A percentile compares a stretch with the other conserved stretches of the same genome.
These are phyloP conservation scores for Liopterus haemorrhoidalis DNA, from an alignment of 2,888 invertebrate species.

Conservation along the genomic window DNA sequence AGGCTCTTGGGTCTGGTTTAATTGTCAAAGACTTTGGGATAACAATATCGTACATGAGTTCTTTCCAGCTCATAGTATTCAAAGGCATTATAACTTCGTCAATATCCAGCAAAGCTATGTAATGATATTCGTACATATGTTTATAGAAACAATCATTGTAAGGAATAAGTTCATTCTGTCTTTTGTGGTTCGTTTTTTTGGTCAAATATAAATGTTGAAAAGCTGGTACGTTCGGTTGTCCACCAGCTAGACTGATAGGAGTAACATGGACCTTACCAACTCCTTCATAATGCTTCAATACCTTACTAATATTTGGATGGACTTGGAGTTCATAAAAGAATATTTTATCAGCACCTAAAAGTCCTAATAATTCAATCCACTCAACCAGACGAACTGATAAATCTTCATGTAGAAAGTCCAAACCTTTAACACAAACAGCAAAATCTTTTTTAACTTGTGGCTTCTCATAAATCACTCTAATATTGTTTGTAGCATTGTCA, in stretches of 20 bases:
- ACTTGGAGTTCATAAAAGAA: slow-evolving; percentile 86
- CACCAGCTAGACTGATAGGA: slow-evolving; percentile 78
- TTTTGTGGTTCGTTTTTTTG: slow-evolving; percentile 86
- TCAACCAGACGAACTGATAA: slow-evolving; percentile 83
- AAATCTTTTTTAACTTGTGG: slow-evolving; percentile 70
- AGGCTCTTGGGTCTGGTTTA: slow-evolving; percentile 59
- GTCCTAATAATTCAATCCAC: slow-evolving; percentile 84
- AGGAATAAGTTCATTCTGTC: slow-evolving; percentile 91
- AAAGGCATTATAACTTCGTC: slow-evolving; percentile 94
- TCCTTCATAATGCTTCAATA: slow-evolving; percentile 56
- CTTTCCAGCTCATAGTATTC: slow-evolving; percentile 64
- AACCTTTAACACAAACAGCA: slow-evolving; percentile 88
- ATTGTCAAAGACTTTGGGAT: slow-evolving; percentile 62
- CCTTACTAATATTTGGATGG: slow-evolving; percentile 88
- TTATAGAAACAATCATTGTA: slow-evolving; percentile 95
- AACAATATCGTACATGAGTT: slow-evolving; percentile 65
- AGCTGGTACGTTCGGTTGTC: slow-evolving; percentile 82
- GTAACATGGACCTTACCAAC: slow-evolving; percentile 62
- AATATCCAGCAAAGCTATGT: slow-evolving; percentile 85
- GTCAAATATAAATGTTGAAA: slow-evolving; percentile 85
- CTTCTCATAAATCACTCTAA: slow-evolving; percentile 74
- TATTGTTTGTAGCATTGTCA: slow-evolving; percentile 78
- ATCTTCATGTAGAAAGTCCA: slow-evolving; percentile 89
- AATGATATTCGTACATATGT: slow-evolving; percentile 83
- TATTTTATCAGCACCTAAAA: slow-evolving; percentile 86